Evolutionary conservation across 2,113 vertebrate genomes (phyloP), one percentile per base, ranked within the genome.

Genomic region (Alligator mississippiensis): DNA sequence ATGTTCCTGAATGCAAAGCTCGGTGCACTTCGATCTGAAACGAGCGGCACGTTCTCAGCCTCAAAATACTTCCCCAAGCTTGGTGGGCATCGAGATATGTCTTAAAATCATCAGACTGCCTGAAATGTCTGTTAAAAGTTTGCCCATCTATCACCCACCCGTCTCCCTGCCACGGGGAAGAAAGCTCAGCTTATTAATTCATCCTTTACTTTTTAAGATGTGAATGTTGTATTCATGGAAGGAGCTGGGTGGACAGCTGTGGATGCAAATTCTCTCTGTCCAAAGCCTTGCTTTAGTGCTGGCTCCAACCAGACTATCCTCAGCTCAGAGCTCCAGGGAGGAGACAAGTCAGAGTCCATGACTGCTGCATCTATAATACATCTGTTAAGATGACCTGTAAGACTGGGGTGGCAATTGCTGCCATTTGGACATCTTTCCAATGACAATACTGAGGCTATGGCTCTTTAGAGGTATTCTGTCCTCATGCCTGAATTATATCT

Each of bases 401-500:
- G 61, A 38, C 3, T 1, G 55, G 1, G 6, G 57, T 1, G 27
- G 22, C 11, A 34, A 57, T 24, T 74, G 62, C 76, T 1, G 18
- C 68, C 5, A n/a, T 34, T 78, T 28, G 75, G 64, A 76, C 66
- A 24, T 17, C 2, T 92, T 64, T n/a, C 60, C 77, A 75, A 1
- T 21, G 61, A 34, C 62, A 77, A 34, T 4, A 2, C 2, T 0
- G 24, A 64, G 58, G 68, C 17, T 1, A 34, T 1, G 0, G 9
- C 63, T 79, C 4, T 0, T 28, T 27, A 25, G 24, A 57, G 81
- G 30, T 2, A 57, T 57, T 61, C 66, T 85, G 78, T 82, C 87
- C 82, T 75, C 54, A 70, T 55, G 60, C 55, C 68, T 91, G 3
- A 1, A 82, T 63, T 18, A 11, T 63, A 12, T 11, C 30, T 0